Evolutionary conservation across 2,888 invertebrate species (phyloP).

Genomic region (Mythimna ferrago): DNA sequence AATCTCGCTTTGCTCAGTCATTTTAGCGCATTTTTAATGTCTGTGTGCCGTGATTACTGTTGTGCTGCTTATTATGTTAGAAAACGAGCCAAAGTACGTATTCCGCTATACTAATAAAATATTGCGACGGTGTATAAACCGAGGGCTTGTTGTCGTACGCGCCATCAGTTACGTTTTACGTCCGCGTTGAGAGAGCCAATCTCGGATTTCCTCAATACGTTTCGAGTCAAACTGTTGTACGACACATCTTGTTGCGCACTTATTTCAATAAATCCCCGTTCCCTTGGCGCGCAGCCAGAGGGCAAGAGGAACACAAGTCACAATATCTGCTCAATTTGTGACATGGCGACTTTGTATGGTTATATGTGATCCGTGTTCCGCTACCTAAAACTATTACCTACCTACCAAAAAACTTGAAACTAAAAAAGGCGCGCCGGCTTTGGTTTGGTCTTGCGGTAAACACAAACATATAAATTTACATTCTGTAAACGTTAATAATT

Average conservation of each 20-base stretch:
- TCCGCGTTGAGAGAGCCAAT: constrained; percentile 13
- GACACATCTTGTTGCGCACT: constrained; percentile 20
- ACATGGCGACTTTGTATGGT: background rate
- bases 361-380: background rate
- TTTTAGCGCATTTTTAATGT: background rate
- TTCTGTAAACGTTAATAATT: background rate
- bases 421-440: background rate
- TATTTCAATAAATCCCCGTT: constrained; percentile 27
- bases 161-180: constrained; percentile 12
- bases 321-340: constrained; percentile 27
- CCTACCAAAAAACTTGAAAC: background rate
- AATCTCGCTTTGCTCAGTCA: background rate
- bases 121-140: constrained; percentile 5
- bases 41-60: background rate
- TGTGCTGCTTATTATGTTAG: background rate
- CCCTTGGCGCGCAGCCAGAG: constrained; percentile 5
- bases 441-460: background rate
- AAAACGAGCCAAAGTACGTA: background rate
- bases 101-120: constrained; percentile 14
- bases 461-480: background rate
- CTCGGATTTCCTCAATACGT: constrained; percentile 21
- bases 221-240: constrained; percentile 13
- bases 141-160: constrained; percentile 1
- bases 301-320: constrained; percentile 1
- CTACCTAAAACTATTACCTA: background rate